phyloP scores from a whole-genome alignment of 1,140 invertebrate genomes.

The Acromyrmex heyeri region DNA sequence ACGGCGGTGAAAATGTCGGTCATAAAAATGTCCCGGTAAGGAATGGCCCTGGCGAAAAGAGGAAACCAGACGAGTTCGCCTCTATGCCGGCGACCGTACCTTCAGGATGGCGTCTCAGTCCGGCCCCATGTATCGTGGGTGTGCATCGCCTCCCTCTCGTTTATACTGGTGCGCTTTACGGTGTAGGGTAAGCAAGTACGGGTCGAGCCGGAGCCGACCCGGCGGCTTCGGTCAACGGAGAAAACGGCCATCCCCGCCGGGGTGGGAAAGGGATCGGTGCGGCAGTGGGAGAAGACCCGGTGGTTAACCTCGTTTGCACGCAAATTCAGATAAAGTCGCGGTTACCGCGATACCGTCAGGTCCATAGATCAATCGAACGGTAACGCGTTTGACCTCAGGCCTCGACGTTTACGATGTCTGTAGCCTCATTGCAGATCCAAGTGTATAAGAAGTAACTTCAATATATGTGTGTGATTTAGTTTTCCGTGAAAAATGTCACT shows the following conservation, averaged over 20 bases:
- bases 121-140: constrained; percentile 63
- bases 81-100: constrained; percentile 39
- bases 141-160: constrained; percentile 61
- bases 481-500: too few relatives aligned
- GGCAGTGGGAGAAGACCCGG: background rate
- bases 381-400: constrained; percentile 17
- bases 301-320: constrained; percentile 74
- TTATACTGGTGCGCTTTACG: constrained; percentile 66
- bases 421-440: too few relatives aligned
- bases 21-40: constrained; percentile 78
- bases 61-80: constrained; percentile 53
- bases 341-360: constrained; percentile 21
- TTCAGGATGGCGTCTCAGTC: constrained; percentile 32
- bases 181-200: constrained; percentile 48
- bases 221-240: constrained; percentile 48
- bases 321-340: constrained; percentile 71
- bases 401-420: background rate
- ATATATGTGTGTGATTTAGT: too few relatives aligned
- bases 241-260: constrained; percentile 35
- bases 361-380: constrained; percentile 39
- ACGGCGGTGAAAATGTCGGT: constrained; percentile 72
- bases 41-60: constrained; percentile 65
- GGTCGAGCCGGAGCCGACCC: constrained; percentile 46
- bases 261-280: background rate
- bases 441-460: too few relatives aligned